Conservation (phyloP, 2,797 vertebrate genomes). For the Meda fulgida region DNA sequence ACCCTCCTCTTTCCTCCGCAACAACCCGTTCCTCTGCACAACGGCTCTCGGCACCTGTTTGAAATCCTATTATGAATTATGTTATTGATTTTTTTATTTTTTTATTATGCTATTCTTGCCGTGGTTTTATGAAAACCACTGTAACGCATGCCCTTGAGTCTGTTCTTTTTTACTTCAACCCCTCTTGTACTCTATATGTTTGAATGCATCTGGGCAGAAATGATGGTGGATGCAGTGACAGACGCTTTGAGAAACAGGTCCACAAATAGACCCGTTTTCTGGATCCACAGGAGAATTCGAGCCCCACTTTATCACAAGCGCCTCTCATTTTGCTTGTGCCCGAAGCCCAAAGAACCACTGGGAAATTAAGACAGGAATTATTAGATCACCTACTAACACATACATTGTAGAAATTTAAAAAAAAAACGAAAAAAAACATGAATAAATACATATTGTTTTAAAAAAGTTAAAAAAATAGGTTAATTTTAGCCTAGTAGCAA, state of each 20-base stretch:
- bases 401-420: constrained; percentile 60
- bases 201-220: constrained; percentile 45
- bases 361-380: constrained; percentile 81
- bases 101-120: not conserved
- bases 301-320: constrained; percentile 77
- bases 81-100: not conserved
- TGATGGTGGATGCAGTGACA: constrained; percentile 69
- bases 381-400: constrained; percentile 66
- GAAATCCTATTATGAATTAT: constrained; percentile 3
- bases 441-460: constrained; percentile 72
- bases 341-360: constrained; percentile 77
- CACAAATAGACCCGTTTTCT: constrained; percentile 76
- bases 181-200: constrained; percentile 20
- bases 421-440: constrained; percentile 59
- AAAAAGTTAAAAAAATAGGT: constrained; percentile 63
- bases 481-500: too few species aligned
- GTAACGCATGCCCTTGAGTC: not conserved
- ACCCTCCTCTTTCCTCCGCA: constrained; percentile 8
- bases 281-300: constrained; percentile 72
- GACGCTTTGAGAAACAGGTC: constrained; percentile 70
- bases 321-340: constrained; percentile 72
- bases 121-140: not conserved
- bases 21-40: constrained; percentile 11
- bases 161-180: not conserved
- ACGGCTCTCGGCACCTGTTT: constrained; percentile 35